Evolutionary conservation across 2,888 invertebrate genomes (phyloP), one percentile per base, ranked within the genome.

Genomic region (Hyppa rectilinea): DNA sequence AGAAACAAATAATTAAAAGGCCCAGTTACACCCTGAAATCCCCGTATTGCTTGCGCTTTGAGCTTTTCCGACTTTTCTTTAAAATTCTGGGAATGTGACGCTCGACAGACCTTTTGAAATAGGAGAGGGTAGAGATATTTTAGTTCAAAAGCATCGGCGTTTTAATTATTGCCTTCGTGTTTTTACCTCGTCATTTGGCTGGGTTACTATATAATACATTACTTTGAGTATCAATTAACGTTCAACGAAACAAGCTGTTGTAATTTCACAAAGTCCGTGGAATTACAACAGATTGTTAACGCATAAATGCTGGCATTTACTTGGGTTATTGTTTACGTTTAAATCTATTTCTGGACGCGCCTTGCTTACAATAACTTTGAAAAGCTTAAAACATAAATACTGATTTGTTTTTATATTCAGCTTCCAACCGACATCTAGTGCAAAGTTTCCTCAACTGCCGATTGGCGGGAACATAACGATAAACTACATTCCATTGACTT

Each of bases 401-500:
- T 0, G 47, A 36, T 29, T 45, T 4, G 20, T 64, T 52, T n/a
- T 43, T 1, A 29, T 26, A 23, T 31, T 65, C 36, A 43, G 58
- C 20, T 49, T 56, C 23, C 55, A n/a, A 62, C 82, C 56, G 85
- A 84, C 85, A 84, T 83, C 83, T 83, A 80, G 85, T 67, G 75
- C 60, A 50, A 50, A 65, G 31, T 60, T 61, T 71, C 38, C 38
- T 71, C 29, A 79, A 84, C 82, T 65, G 34, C 45, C 29, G 49
- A 67, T 63, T 53, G 53, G 29, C 53, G 45, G 55, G 31, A 74
- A 65, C 69, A 49, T 31, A 59, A 49, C 60, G 60, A 10, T 77
- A 45, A 31, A 77, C 71, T 50, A 66, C 55, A 63, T 71, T 66
- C 77, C 38, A 81, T 67, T 34, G 56, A 59, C 20, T 59, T 59